Percentiles rank a stretch among this genome's conserved stretches.
phyloP scores from a whole-genome alignment of 1,140 invertebrate genomes.

The Drosophila arizonae region DNA sequence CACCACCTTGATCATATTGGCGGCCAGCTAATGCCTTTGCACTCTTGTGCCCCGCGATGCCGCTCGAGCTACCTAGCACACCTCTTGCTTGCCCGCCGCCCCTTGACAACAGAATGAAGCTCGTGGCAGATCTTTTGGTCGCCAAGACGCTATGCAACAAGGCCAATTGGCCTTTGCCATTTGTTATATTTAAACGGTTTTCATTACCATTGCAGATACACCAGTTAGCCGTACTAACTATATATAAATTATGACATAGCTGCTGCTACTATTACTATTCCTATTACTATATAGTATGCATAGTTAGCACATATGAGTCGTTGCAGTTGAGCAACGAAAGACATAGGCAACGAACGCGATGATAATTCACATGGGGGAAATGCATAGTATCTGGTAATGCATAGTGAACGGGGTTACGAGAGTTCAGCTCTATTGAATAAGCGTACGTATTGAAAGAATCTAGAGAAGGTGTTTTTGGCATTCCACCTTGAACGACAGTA shows the following conservation, averaged over 20 bases:
- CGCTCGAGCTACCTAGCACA: no score
- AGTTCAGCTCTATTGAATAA: constrained; percentile 23
- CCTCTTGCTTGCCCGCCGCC: background rate
- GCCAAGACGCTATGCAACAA: constrained; percentile 2
- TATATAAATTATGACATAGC: constrained; percentile 1
- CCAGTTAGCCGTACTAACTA: background rate
- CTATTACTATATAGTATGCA: constrained; percentile 24
- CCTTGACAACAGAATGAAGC: background rate
- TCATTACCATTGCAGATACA: constrained; percentile 55
- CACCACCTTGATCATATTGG: constrained; percentile 34
- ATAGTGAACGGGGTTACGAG: constrained; percentile 3
- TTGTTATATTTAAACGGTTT: constrained; percentile 46
- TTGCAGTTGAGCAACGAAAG: constrained; percentile 28
- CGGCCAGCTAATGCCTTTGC: constrained; percentile 3
- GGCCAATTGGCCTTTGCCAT: constrained; percentile 12
- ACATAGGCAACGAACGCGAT: constrained; percentile 43
- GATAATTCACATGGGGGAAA: background rate
- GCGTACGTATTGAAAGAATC: background rate
- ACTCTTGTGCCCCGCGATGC: background rate
- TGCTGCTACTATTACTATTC: background rate
- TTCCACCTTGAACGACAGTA: constrained; percentile 1
- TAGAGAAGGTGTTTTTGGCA: background rate
- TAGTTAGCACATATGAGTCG: constrained; percentile 14
- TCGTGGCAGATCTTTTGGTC: constrained; percentile 8
- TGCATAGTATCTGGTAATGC: background rate